Base-by-base conservation (phyloP, 2,797 vertebrate genomes). In the Nyctibius grandis region DNA sequence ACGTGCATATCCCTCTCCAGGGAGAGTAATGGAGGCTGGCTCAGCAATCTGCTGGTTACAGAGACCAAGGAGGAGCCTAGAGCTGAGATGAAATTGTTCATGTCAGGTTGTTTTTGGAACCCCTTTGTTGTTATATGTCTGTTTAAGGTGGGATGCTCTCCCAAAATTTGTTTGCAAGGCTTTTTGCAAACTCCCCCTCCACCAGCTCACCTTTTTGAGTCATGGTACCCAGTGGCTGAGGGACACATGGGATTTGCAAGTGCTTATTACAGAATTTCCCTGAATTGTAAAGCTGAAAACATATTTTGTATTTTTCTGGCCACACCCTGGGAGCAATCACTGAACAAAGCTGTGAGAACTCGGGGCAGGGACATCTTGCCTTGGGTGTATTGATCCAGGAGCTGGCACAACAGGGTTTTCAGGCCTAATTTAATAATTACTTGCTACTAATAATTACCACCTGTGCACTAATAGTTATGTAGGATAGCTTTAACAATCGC, bases 371-470 rank as follows among this genome's bases (percentile, higher is more conserved):
- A 89, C 0, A 0, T 42, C 31, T 65, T 87, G 89, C 68, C 72
- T 89, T 3, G 2, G 64, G 40, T 68, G 11, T 79, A 51, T 63
- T 91, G 84, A 47, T 91, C 80, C 78, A 63, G 77, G 84, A 91
- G 68, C 81, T 87, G 64, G 81, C 72, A 95, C 40, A 91, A 68
- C 91, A 48, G 89, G 84, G 92, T 89, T 94, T 96, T 87, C 93
- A 87, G 92, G 72, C 74, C 64, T 91, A 42, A 82, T 92, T 92
- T 85, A 86, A 54, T 84, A 93, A 93, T 90, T 53, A 51, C 61
- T 65, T 76, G 42, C 63, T 85, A 74, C 84, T 91, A 91, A 54
- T 72, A 95, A 93, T 94, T 85, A 89, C 50, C 67, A 92, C 29
- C 67, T 85, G 36, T 74, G 33, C 21, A 48, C 33, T 60, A 70